Conservation (phyloP, 2,888 invertebrate species). For the Bimastos eiseni region DNA sequence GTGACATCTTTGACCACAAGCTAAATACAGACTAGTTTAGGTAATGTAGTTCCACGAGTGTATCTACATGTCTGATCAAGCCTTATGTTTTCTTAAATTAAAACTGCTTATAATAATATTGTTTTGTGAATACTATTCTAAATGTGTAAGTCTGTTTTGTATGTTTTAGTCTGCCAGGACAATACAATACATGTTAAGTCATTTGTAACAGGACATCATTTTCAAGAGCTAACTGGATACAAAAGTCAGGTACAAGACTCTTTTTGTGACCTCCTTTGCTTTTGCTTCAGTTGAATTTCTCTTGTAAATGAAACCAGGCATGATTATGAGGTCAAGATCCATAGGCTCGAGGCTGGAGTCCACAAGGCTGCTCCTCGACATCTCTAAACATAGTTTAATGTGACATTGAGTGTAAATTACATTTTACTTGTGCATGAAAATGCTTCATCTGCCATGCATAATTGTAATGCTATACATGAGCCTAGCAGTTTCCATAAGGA, state of each 20-base stretch:
- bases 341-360: background rate
- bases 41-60: too few relatives aligned
- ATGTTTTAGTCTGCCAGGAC: background rate
- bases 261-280: background rate
- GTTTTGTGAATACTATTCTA: background rate
- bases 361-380: too few relatives aligned
- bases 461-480: too few relatives aligned
- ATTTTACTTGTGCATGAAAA: too few relatives aligned
- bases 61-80: too few relatives aligned
- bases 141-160: background rate
- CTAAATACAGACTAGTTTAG: too few relatives aligned
- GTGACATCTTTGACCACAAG: too few relatives aligned
- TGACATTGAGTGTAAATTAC: too few relatives aligned
- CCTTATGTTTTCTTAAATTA: too few relatives aligned
- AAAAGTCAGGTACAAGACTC: background rate
- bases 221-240: background rate
- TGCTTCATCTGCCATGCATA: too few relatives aligned
- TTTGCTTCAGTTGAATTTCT: background rate
- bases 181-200: background rate
- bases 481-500: too few relatives aligned
- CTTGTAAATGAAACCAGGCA: background rate
- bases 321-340: background rate
- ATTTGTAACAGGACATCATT: background rate
- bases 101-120: background rate
- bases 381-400: too few relatives aligned